These are phyloP conservation scores for Chlorodrepanis virens DNA, from an alignment of 2,113 vertebrate genomes.

Conservation along the genomic window DNA sequence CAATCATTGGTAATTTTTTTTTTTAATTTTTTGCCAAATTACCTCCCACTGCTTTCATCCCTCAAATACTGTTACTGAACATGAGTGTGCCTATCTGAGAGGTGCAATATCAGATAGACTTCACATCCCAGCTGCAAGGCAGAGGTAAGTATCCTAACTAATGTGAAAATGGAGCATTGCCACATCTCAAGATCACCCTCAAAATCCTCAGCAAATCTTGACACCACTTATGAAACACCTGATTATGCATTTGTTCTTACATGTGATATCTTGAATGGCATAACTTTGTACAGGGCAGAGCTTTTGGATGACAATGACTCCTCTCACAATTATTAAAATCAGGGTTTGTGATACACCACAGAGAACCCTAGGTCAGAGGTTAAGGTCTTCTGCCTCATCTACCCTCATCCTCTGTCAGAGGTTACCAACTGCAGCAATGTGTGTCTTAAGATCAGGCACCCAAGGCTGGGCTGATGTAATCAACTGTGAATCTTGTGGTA, in stretches of 20 bases:
- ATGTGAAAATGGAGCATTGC: background rate
- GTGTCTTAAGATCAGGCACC: background rate
- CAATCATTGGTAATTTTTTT: background rate
- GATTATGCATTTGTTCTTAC: background rate
- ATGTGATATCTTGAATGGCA: background rate
- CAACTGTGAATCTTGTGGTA: background rate
- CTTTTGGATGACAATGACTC: background rate
- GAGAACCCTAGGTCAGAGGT: background rate
- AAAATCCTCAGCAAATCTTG: background rate
- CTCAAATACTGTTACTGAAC: background rate
- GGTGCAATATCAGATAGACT: rapidly evolving
- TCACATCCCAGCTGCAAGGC: background rate
- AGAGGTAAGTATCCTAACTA: background rate
- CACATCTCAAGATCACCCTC: background rate
- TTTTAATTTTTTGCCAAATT: background rate
- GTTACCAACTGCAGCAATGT: background rate
- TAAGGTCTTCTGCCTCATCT: background rate
- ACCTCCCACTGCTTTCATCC: background rate
- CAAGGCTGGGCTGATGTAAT: background rate
- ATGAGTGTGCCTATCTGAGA: background rate
- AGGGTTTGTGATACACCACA: background rate
- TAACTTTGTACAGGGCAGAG: background rate
- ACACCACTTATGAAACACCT: background rate
- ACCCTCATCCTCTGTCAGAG: background rate
- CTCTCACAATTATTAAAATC: background rate